Percentiles rank a stretch among this genome's conserved stretches.
Evolutionary conservation across 2,113 vertebrate genomes (phyloP).

Genomic region (Labeo catla): DNA sequence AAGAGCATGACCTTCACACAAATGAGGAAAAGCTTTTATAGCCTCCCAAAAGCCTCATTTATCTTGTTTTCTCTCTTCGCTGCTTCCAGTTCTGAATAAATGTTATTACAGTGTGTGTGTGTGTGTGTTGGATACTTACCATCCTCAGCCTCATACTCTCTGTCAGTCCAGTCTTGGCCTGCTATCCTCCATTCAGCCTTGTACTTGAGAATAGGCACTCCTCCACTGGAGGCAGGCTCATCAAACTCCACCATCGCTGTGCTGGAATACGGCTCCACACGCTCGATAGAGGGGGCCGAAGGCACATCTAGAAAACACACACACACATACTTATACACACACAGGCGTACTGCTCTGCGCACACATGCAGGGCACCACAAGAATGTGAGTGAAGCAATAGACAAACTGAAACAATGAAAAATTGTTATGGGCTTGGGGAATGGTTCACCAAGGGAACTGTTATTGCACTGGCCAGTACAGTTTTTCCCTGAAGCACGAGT

Average conservation of each 20-base stretch:
- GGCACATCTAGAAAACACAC: conserved; percentile 84
- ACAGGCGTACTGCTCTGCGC: not conserved
- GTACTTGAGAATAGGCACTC: conserved; percentile 93
- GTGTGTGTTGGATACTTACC: conserved; percentile 75
- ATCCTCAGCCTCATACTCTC: conserved; percentile 81
- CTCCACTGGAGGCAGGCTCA: conserved; percentile 88
- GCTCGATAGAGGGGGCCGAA: conserved; percentile 85
- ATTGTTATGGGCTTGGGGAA: conserved; percentile 21
- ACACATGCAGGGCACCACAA: conserved; percentile 3
- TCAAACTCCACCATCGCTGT: conserved; percentile 88
- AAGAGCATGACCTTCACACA: not conserved
- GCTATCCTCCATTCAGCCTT: conserved; percentile 84
- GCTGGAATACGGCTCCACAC: conserved; percentile 91
- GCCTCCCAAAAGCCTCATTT: conserved; percentile 5
- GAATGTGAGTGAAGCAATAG: conserved; percentile 13
- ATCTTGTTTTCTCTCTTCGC: conserved; percentile 7
- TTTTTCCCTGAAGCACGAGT: not conserved
- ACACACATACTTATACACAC: conserved; percentile 20
- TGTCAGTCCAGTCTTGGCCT: conserved; percentile 81
- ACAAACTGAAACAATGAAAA: conserved; percentile 35
- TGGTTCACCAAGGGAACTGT: conserved; percentile 16
- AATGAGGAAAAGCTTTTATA: not conserved
- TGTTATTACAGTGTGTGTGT: conserved; percentile 30
- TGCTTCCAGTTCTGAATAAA: conserved; percentile 28
- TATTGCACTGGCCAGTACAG: conserved; percentile 21